phyloP scores from a whole-genome alignment of 1,140 invertebrate species.

The Drosophila micromelanica region DNA sequence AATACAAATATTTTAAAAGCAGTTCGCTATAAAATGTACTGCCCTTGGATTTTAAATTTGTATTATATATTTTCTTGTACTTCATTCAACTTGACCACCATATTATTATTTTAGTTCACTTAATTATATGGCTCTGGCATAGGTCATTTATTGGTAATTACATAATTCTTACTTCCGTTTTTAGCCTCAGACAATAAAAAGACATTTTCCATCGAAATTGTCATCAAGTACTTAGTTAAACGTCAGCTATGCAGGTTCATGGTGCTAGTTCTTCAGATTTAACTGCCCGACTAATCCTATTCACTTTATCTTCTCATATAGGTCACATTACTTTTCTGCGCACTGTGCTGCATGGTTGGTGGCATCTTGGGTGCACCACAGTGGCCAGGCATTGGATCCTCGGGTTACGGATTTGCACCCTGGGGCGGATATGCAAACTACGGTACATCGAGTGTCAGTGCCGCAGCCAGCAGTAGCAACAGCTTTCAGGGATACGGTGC shows the following conservation, averaged over 20 bases:
- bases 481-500: conserved; percentile 51
- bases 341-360: conserved; percentile 34
- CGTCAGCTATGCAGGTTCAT: conserved; percentile 60
- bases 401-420: conserved; percentile 63
- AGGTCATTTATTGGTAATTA: conserved; percentile 49
- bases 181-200: conserved; percentile 26
- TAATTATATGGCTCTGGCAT: conserved; percentile 42
- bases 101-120: conserved; percentile 26
- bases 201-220: conserved; percentile 26
- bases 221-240: conserved; percentile 27
- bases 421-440: conserved; percentile 60
- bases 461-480: conserved; percentile 56
- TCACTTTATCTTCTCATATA: neutral
- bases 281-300: neutral
- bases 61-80: neutral
- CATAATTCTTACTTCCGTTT: conserved; percentile 54
- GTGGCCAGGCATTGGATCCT: conserved; percentile 37
- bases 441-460: conserved; percentile 34
- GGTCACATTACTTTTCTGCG: conserved; percentile 17
- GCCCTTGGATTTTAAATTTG: neutral
- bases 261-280: neutral
- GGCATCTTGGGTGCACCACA: conserved; percentile 47
- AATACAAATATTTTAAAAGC: too few relatives aligned
- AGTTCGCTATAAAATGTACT: too few relatives aligned
- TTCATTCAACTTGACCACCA: neutral